Percentiles rank a stretch among this genome's conserved stretches.
These are phyloP conservation scores for Gymnothorax reevesii DNA, from an alignment of 2,797 vertebrate genomes.

Conservation along the genomic window DNA sequence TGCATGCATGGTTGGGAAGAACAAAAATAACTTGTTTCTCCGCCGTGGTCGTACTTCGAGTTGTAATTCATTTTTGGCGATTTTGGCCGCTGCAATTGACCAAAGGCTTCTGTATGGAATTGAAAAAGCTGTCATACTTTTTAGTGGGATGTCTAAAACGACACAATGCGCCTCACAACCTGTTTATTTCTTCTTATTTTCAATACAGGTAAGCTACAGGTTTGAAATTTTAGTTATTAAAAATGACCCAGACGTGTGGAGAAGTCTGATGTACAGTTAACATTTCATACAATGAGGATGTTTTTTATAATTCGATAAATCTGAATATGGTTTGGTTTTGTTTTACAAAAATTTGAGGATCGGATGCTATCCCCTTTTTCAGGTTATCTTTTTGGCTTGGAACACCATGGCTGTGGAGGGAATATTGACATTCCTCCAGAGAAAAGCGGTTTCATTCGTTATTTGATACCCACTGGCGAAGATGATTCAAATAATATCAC, in stretches of 20 bases:
- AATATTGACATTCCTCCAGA: conserved; percentile 28
- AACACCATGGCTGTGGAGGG: conserved; percentile 35
- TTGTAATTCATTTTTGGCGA: not conserved
- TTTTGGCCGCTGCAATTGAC: not conserved
- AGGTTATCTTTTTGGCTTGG: conserved; percentile 39
- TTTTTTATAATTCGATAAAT: not conserved
- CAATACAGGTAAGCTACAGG: conserved; percentile 64
- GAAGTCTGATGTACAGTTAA: not conserved
- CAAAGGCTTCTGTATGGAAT: conserved; percentile 54
- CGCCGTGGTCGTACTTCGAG: not conserved
- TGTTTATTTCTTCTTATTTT: conserved; percentile 62
- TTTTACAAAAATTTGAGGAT: not conserved
- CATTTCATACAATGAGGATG: not conserved
- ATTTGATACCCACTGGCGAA: conserved; percentile 8
- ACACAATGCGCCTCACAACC: conserved; percentile 71
- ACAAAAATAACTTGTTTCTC: conserved; percentile 51
- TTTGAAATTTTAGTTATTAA: conserved; percentile 13
- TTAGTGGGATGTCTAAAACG: conserved; percentile 68
- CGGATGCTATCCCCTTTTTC: not conserved
- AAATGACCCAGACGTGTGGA: not conserved
- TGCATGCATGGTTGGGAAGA: not conserved
- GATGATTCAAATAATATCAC: conserved; percentile 21
- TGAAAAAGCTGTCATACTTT: conserved; percentile 38
- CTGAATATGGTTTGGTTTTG: not conserved
- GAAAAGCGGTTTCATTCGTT: conserved; percentile 41